Evolutionary conservation across 1,140 invertebrate species (phyloP).

Genomic region (Sitobion miscanthi): DNA sequence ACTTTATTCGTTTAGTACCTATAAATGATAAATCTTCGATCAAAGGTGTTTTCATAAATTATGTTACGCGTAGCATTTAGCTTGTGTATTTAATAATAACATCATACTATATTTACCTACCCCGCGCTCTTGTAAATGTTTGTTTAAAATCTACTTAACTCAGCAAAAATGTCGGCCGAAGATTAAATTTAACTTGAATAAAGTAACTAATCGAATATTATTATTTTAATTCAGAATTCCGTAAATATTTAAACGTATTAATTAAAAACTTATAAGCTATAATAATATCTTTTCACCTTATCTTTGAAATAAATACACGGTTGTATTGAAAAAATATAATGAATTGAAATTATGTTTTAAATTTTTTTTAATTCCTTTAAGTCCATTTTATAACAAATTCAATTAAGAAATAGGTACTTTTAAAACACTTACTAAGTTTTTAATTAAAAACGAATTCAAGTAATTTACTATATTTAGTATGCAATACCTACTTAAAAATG

Average conservation of each 20-base stretch:
- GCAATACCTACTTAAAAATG: neutral
- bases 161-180: neutral
- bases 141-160: neutral
- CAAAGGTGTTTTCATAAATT: neutral
- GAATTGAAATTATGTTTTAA: neutral
- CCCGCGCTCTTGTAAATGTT: neutral
- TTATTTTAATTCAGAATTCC: neutral
- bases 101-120: neutral
- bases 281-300: neutral
- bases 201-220: neutral
- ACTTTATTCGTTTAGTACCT: neutral
- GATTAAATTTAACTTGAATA: neutral
- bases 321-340: neutral
- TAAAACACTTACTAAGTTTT: slow-evolving; percentile 11
- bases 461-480: neutral
- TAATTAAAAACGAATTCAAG: slow-evolving; percentile 3
- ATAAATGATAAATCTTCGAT: neutral
- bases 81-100: neutral
- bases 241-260: neutral
- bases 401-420: slow-evolving; percentile 6
- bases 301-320: neutral
- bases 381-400: neutral
- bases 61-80: neutral
- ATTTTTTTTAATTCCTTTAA: neutral
- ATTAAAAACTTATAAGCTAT: neutral